phyloP scores from a whole-genome alignment of 2,888 invertebrate species.

The Oeneis ivallda region DNA sequence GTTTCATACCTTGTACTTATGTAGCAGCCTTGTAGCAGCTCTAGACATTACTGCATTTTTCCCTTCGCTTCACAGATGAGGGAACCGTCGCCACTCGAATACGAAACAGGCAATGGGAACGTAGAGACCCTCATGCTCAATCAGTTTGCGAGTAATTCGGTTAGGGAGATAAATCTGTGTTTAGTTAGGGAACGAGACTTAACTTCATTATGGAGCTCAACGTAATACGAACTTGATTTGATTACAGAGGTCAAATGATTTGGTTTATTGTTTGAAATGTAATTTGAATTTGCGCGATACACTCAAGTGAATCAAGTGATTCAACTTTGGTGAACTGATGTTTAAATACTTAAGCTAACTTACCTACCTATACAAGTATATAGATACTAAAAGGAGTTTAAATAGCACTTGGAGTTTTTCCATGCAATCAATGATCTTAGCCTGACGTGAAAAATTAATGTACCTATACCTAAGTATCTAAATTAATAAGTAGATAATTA shows the following conservation, averaged over 20 bases:
- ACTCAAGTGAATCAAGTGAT: background rate
- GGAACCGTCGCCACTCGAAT: slow-evolving; percentile 55
- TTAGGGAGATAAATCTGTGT: slow-evolving; percentile 78
- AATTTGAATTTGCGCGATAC: slow-evolving; percentile 7
- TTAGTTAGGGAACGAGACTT: slow-evolving; percentile 61
- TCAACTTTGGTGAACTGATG: background rate
- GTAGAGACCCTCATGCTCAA: slow-evolving; percentile 61
- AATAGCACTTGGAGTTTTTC: too few relatives aligned
- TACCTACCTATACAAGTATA: too few relatives aligned
- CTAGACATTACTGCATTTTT: slow-evolving; percentile 4
- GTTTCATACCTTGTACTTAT: background rate
- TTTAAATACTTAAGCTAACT: background rate
- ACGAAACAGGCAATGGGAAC: slow-evolving; percentile 52
- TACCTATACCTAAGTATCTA: too few relatives aligned
- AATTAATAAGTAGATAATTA: too few relatives aligned
- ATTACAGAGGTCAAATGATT: slow-evolving; percentile 33
- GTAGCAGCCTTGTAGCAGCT: background rate
- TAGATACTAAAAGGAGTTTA: too few relatives aligned
- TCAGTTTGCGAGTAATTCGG: slow-evolving; percentile 73
- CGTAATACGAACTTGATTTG: slow-evolving; percentile 41
- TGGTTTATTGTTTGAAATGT: slow-evolving; percentile 18
- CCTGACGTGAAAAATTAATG: too few relatives aligned
- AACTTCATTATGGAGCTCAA: slow-evolving; percentile 66
- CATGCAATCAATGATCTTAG: too few relatives aligned
- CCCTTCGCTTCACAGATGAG: slow-evolving; percentile 37